phyloP scores from a whole-genome alignment of 92 coral and sea anemone genomes.

The Metridium senile region DNA sequence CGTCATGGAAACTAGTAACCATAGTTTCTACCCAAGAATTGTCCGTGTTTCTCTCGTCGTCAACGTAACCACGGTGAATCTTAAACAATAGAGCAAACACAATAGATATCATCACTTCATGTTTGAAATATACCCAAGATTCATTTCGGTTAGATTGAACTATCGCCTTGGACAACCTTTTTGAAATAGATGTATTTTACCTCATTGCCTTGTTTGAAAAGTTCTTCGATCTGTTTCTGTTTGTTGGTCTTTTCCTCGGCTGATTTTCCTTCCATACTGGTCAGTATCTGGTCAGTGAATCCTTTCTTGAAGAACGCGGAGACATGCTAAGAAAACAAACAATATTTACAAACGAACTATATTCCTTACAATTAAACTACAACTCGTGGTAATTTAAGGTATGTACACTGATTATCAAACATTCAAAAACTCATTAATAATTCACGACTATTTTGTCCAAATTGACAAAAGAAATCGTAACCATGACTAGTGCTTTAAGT shows the following conservation, averaged over 20 bases:
- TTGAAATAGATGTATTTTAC: too few species aligned
- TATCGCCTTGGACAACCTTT: background rate
- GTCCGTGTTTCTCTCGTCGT: constrained; percentile 78
- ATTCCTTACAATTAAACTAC: too few species aligned
- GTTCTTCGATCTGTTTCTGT: background rate
- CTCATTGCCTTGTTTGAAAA: constrained; percentile 22
- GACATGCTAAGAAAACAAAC: background rate
- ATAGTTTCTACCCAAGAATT: constrained; percentile 83
- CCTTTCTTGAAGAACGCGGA: background rate
- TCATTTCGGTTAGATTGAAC: too few species aligned
- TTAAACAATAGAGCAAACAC: constrained; percentile 1
- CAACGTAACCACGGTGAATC: constrained; percentile 71
- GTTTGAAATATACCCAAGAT: too few species aligned
- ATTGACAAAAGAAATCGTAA: too few species aligned
- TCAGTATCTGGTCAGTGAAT: background rate
- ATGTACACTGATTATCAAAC: too few species aligned
- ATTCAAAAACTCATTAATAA: too few species aligned
- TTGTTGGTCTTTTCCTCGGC: background rate
- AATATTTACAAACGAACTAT: too few species aligned
- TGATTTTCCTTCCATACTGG: background rate
- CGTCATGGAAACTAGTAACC: constrained; percentile 68
- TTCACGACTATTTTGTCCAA: too few species aligned
- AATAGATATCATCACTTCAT: background rate
- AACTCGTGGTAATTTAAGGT: too few species aligned
- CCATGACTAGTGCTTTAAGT: too few species aligned